Evolutionary conservation across 1,140 invertebrate genomes (phyloP).

Genomic region (Coelopa frigida): DNA sequence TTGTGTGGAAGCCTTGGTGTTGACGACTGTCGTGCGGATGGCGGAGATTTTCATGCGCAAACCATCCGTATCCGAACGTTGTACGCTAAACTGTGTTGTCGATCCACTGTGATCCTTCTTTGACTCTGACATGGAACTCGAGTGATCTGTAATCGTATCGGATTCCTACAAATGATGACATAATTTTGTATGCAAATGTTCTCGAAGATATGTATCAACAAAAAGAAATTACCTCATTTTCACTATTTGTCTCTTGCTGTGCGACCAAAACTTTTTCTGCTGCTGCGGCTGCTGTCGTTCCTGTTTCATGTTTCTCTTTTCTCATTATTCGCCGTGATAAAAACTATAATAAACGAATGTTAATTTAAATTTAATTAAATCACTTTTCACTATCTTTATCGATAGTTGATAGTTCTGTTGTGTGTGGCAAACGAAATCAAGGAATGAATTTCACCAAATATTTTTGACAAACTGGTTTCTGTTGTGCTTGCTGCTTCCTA

Average conservation of each 20-base stretch:
- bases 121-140: slow-evolving; percentile 19
- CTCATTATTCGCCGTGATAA: slow-evolving; percentile 34
- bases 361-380: not conserved
- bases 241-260: slow-evolving; percentile 23
- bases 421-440: no score
- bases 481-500: no score
- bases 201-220: no score
- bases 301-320: slow-evolving; percentile 43
- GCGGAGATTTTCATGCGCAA: slow-evolving; percentile 43
- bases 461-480: no score
- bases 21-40: slow-evolving; percentile 24
- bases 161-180: slow-evolving; percentile 24
- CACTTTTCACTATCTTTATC: no score
- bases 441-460: no score
- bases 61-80: slow-evolving; percentile 39
- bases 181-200: not conserved
- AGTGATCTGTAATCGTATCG: slow-evolving; percentile 37
- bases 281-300: no score
- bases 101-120: slow-evolving; percentile 1
- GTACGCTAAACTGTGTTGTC: slow-evolving; percentile 41
- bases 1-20: not conserved
- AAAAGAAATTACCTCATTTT: slow-evolving; percentile 43
- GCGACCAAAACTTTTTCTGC: slow-evolving; percentile 40
- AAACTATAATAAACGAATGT: slow-evolving; percentile 2
- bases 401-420: no score